These are phyloP conservation scores for Eupithecia dodoneata DNA, from an alignment of 2,888 invertebrate species.

Conservation along the genomic window DNA sequence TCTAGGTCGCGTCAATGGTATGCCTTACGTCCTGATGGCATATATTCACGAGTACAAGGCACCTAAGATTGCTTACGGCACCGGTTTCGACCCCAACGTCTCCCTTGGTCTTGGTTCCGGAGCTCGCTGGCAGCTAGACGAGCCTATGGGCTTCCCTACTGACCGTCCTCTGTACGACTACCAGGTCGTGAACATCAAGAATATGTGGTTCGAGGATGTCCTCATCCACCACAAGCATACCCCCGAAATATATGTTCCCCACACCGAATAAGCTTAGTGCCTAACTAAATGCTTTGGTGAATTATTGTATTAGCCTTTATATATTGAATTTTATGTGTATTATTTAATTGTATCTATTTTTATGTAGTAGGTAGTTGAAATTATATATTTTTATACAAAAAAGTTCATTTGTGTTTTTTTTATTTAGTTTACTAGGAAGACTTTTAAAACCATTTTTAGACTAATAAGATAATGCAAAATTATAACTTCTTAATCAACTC, in stretches of 20 bases:
- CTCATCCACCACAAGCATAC: constrained; percentile 80
- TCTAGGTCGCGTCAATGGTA: constrained; percentile 78
- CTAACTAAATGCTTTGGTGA: constrained; percentile 20
- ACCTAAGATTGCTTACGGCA: constrained; percentile 66
- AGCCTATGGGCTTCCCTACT: constrained; percentile 83
- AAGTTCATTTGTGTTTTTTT: not conserved
- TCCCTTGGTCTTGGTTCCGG: constrained; percentile 80
- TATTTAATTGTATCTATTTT: constrained; percentile 33
- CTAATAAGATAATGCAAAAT: not conserved
- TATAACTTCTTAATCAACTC: not conserved
- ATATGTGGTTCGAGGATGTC: constrained; percentile 80
- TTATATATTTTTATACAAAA: constrained; percentile 30
- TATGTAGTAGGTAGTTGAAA: constrained; percentile 19
- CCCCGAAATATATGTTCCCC: constrained; percentile 63
- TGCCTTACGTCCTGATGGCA: constrained; percentile 85
- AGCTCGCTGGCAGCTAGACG: constrained; percentile 72
- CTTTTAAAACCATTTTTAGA: not conserved
- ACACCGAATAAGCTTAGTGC: constrained; percentile 47
- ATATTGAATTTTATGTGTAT: constrained; percentile 44
- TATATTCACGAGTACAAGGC: constrained; percentile 82
- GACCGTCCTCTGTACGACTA: constrained; percentile 78
- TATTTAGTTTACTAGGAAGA: not conserved
- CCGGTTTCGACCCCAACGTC: constrained; percentile 75
- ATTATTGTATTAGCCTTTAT: constrained; percentile 28
- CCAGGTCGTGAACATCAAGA: constrained; percentile 67